phyloP scores from a whole-genome alignment of 2,888 invertebrate species.

The Monoplex corrugatus region DNA sequence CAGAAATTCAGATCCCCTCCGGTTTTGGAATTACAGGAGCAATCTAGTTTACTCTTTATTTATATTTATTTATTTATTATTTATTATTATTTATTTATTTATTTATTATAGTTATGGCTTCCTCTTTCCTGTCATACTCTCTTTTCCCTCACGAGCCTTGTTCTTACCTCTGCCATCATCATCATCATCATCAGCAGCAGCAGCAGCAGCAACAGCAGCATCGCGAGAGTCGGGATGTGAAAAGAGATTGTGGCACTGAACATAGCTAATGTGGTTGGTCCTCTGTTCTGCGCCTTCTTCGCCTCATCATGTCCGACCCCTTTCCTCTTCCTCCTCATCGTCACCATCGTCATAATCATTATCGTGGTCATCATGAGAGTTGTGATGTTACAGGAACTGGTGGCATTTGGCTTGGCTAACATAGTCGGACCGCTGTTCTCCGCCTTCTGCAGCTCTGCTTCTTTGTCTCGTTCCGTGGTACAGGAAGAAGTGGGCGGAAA shows the following conservation, averaged over 20 bases:
- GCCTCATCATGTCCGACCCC: neutral
- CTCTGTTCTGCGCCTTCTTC: neutral
- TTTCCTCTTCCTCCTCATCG: too few relatives aligned
- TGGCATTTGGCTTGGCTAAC: slow-evolving; percentile 82
- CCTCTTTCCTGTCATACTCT: neutral
- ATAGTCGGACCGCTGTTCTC: slow-evolving; percentile 85
- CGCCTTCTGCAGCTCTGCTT: slow-evolving; percentile 80
- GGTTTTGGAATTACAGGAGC: too few relatives aligned
- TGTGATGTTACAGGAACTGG: slow-evolving; percentile 77
- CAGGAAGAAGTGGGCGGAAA: slow-evolving; percentile 93
- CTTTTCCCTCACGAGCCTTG: neutral
- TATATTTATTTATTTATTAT: neutral
- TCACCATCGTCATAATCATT: too few relatives aligned
- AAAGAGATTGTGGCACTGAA: neutral
- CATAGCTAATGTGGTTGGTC: neutral
- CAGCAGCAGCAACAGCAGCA: too few relatives aligned
- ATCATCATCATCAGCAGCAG: too few relatives aligned
- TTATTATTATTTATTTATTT: neutral
- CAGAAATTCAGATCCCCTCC: too few relatives aligned
- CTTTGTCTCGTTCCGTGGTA: slow-evolving; percentile 85
- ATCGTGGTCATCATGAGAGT: too few relatives aligned
- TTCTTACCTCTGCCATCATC: neutral
- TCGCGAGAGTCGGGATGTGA: neutral
- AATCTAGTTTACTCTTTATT: neutral
- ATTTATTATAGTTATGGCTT: neutral